Conservation (phyloP, 2,113 vertebrate genomes). For the Meriones unguiculatus region DNA sequence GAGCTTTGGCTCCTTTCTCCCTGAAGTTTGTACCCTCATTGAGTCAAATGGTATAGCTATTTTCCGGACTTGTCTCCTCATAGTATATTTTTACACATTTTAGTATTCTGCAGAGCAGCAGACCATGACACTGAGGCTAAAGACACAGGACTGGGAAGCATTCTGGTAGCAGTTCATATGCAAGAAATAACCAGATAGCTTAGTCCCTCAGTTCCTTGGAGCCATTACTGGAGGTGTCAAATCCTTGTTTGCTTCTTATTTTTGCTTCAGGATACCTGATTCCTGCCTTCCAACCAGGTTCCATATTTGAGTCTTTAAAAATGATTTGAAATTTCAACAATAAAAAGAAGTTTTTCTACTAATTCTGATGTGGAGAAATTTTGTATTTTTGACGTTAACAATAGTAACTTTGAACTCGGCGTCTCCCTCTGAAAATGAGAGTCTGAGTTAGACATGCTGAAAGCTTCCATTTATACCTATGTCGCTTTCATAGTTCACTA, state of each 20-base stretch:
- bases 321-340: background rate
- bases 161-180: background rate
- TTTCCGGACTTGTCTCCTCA: background rate
- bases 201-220: background rate
- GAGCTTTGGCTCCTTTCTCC: background rate
- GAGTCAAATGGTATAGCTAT: background rate
- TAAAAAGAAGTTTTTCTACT: background rate
- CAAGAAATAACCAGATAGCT: background rate
- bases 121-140: background rate
- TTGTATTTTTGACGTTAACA: slow-evolving; percentile 24
- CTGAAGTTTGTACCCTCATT: background rate
- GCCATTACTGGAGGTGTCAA: background rate
- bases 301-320: background rate
- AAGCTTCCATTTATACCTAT: background rate
- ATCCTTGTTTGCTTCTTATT: background rate
- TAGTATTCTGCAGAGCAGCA: background rate
- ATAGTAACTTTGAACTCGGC: background rate
- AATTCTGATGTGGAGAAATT: background rate
- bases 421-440: slow-evolving; percentile 20
- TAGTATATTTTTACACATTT: background rate
- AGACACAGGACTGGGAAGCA: background rate
- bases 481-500: background rate
- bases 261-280: slow-evolving; percentile 5
- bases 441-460: background rate
- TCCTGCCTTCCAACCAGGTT: background rate